These are phyloP conservation scores for Chaetophractus vellerosus DNA, from an alignment of 2,797 vertebrate genomes.

Conservation along the genomic window DNA sequence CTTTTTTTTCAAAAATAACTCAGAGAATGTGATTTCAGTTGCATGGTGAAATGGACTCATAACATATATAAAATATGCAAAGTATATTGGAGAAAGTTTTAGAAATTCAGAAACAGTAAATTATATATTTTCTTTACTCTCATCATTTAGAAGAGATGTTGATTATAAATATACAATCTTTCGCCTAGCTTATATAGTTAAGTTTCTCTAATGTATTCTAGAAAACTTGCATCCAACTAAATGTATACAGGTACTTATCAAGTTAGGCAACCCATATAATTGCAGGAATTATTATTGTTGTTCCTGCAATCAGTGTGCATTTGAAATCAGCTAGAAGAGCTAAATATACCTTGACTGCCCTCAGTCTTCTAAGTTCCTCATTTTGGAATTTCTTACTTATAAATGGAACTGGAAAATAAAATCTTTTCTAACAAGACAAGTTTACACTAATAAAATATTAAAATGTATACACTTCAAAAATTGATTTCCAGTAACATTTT, in stretches of 20 bases:
- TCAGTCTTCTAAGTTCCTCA: conserved; percentile 21
- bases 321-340: conserved; percentile 32
- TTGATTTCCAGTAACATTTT: conserved; percentile 43
- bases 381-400: conserved; percentile 44
- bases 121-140: conserved; percentile 38
- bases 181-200: neutral
- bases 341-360: conserved; percentile 59
- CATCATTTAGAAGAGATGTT: conserved; percentile 49
- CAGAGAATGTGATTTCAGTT: neutral
- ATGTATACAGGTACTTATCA: conserved; percentile 60
- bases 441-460: conserved; percentile 5
- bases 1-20: neutral
- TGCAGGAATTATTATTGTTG: conserved; percentile 70
- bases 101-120: conserved; percentile 31
- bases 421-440: neutral
- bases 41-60: neutral
- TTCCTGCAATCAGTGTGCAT: conserved; percentile 66
- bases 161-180: conserved; percentile 67
- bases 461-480: conserved; percentile 29
- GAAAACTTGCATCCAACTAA: conserved; percentile 25
- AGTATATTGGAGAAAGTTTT: neutral
- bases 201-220: conserved; percentile 66
- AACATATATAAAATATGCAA: neutral
- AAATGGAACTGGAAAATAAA: neutral
- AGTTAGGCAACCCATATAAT: conserved; percentile 67